Percentiles rank a stretch among this genome's conserved stretches.
Evolutionary conservation across 2,797 vertebrate species (phyloP).

Genomic region (Cuculus canorus): DNA sequence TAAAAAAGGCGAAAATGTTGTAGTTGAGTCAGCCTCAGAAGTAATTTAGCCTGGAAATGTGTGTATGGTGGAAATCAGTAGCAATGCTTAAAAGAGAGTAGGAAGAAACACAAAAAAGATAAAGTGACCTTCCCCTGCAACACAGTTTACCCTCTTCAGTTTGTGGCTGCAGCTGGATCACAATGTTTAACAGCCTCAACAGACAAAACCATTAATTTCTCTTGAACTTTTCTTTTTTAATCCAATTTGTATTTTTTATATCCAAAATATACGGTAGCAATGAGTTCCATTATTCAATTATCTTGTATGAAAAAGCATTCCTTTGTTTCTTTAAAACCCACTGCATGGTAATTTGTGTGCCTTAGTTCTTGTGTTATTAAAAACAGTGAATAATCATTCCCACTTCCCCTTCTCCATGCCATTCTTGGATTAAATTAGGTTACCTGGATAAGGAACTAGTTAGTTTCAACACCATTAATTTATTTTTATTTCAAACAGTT

Average conservation of each 20-base stretch:
- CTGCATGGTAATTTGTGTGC: rapidly evolving
- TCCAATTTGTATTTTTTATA: neutral
- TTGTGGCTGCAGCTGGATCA: neutral
- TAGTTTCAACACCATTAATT: neutral
- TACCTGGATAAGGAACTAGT: neutral
- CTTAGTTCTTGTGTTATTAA: neutral
- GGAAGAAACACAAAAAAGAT: neutral
- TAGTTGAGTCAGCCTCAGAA: neutral
- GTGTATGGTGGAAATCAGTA: neutral
- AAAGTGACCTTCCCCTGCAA: neutral
- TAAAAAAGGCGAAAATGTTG: neutral
- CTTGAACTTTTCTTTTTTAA: neutral
- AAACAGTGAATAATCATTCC: neutral
- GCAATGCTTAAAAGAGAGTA: neutral
- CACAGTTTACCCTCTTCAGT: neutral
- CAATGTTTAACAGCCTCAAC: neutral
- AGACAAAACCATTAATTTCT: neutral
- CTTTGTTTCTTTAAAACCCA: neutral
- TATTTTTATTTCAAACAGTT: conserved; percentile 7
- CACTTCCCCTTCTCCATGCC: neutral
- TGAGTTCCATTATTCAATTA: neutral
- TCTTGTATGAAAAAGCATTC: neutral
- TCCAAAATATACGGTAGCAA: neutral
- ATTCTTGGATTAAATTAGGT: neutral
- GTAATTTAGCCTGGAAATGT: neutral